Percentiles rank a stretch among this genome's conserved stretches.
Evolutionary conservation across 2,888 invertebrate species (phyloP).

Genomic region (Leucophora obtusa): DNA sequence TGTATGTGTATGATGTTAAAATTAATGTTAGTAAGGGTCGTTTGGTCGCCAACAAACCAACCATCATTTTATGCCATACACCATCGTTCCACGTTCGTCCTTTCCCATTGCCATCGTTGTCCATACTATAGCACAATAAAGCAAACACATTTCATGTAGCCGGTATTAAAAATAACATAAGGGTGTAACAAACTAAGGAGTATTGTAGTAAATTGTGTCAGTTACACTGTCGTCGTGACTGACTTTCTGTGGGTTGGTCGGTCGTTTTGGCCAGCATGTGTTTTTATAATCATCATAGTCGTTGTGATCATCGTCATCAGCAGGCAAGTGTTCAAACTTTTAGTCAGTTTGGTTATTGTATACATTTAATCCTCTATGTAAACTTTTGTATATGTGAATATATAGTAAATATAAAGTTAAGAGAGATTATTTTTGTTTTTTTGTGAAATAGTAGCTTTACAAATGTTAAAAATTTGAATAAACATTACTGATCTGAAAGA

Average conservation of each 20-base stretch:
- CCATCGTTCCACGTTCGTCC: background rate
- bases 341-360: slow-evolving; percentile 28
- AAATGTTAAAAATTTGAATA: background rate
- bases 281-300: slow-evolving; percentile 15
- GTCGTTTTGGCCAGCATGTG: slow-evolving; percentile 29
- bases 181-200: slow-evolving; percentile 5
- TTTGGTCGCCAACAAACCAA: slow-evolving; percentile 35
- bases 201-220: background rate
- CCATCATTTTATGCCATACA: slow-evolving; percentile 20
- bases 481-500: background rate
- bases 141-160: slow-evolving; percentile 38
- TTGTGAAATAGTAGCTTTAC: background rate
- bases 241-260: background rate
- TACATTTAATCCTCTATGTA: slow-evolving; percentile 48
- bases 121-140: slow-evolving; percentile 2
- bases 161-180: slow-evolving; percentile 31
- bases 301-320: slow-evolving; percentile 5
- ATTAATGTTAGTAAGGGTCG: slow-evolving; percentile 57
- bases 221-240: background rate
- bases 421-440: slow-evolving; percentile 36
- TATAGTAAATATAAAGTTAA: slow-evolving; percentile 32
- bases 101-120: background rate
- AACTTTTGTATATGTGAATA: slow-evolving; percentile 34
- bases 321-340: slow-evolving; percentile 39
- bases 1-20: slow-evolving; percentile 11